Evolutionary conservation across 2,113 vertebrate genomes (phyloP), one percentile per base, ranked within the genome.

Genomic region (Tachysurus vachellii): DNA sequence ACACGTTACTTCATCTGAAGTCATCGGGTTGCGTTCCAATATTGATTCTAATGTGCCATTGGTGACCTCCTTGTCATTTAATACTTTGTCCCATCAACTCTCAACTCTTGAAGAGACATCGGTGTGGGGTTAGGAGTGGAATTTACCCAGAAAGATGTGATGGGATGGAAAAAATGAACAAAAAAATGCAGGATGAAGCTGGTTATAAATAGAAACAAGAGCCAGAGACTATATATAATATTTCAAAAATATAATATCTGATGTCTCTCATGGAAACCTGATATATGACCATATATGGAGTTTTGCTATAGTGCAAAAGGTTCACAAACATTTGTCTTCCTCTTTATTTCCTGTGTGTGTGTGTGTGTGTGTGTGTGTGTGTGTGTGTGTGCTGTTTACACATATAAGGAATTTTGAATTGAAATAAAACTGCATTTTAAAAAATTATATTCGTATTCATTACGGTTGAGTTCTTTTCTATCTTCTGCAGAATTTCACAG

Each of bases 1-100:
- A 85, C 88, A 82, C 66, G 70, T 44, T 71, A 86, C 88, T 26
- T 84, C 56, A 8, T 47, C 57, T 36, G 9, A 66, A 62, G 42
- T 85, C 84, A 75, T 56, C 56, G 31, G 73, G 28, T 54, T 23
- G 79, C 57, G 56, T 81, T 81, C 79, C 79, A 81, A 61, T 81
- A 44, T 14, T 11, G 19, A 26, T 81, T 26, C 31, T 61, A 59
- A 36, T 44, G 56, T 3, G 19, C 11, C 79, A 56, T 81, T 36
- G 28, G 4, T 8, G 56, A 81, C 36, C 61, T 61, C 11, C 57
- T 61, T 2, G 1, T 10, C n/a, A 28, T 28, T 28, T 54, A 26
- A 9, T 28, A 54, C 12, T 77, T 77, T 17, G 50, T 28, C 50
- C n/a, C 4, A 50, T 76, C 23, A 76, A 50, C 73, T 54, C 31